phyloP scores from a whole-genome alignment of 2,797 vertebrate genomes.

The Sebastes vulpes region DNA sequence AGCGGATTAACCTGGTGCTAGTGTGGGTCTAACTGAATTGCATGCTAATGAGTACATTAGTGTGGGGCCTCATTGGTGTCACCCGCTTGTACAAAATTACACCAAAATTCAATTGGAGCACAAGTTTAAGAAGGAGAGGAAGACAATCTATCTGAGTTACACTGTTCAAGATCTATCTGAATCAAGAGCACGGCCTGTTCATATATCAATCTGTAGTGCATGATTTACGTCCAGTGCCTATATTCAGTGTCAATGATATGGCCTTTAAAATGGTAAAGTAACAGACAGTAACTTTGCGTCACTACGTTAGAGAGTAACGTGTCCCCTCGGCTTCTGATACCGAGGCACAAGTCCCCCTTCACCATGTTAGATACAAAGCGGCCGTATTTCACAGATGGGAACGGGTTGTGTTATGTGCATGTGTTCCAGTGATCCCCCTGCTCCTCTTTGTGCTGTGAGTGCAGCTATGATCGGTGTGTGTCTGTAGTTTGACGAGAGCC shows the following conservation, averaged over 20 bases:
- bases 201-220: background rate
- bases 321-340: too few relatives aligned
- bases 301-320: background rate
- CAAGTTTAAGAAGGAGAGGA: background rate
- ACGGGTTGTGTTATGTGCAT: background rate
- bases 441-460: background rate
- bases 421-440: background rate
- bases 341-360: too few relatives aligned
- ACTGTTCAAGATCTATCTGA: too few relatives aligned
- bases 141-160: background rate
- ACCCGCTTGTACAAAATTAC: background rate
- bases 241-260: background rate
- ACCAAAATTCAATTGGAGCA: background rate
- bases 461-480: background rate
- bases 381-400: background rate
- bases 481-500: background rate
- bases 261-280: background rate
- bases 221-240: background rate
- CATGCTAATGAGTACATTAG: slow-evolving; percentile 47
- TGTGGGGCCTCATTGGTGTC: background rate
- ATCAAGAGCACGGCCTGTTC: background rate
- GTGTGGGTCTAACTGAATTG: slow-evolving; percentile 9
- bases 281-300: too few relatives aligned
- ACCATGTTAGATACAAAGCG: background rate
- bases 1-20: slow-evolving; percentile 27